phyloP scores from a whole-genome alignment of 2,113 vertebrate species.

The Lampris incognitus region DNA sequence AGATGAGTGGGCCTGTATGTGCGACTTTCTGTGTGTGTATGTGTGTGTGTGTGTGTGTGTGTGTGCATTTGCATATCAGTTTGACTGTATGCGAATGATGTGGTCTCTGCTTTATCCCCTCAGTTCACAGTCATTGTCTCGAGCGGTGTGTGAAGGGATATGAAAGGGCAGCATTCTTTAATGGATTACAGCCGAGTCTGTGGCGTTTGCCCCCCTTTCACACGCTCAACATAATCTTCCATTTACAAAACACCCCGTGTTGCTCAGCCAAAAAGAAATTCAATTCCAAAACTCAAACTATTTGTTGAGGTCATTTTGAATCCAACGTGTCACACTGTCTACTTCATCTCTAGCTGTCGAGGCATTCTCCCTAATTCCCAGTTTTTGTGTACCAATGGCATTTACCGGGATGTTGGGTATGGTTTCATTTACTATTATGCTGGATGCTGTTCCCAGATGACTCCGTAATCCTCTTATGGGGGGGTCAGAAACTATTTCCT shows the following conservation, averaged over 20 bases:
- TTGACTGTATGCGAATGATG: slow-evolving; percentile 39
- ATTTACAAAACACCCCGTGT: background rate
- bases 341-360: background rate
- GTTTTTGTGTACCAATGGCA: slow-evolving; percentile 34
- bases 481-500: slow-evolving; percentile 53
- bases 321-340: slow-evolving; percentile 15
- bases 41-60: slow-evolving; percentile 18
- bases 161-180: slow-evolving; percentile 38
- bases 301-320: slow-evolving; percentile 35
- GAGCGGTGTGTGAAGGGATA: slow-evolving; percentile 18
- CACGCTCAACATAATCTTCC: background rate
- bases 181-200: slow-evolving; percentile 17
- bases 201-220: slow-evolving; percentile 7
- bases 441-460: slow-evolving; percentile 52
- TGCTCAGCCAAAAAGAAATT: slow-evolving; percentile 12
- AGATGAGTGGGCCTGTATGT: slow-evolving; percentile 21
- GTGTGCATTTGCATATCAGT: background rate
- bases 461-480: slow-evolving; percentile 66
- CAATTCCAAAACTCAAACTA: background rate
- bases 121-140: slow-evolving; percentile 40
- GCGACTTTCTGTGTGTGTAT: background rate
- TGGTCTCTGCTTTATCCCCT: slow-evolving; percentile 28
- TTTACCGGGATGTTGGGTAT: slow-evolving; percentile 54
- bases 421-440: slow-evolving; percentile 64
- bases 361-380: slow-evolving; percentile 1